Percentiles rank a stretch among this genome's conserved stretches.
These are phyloP conservation scores for Drosophila paramelanica DNA, from an alignment of 2,888 invertebrate species.

Conservation along the genomic window DNA sequence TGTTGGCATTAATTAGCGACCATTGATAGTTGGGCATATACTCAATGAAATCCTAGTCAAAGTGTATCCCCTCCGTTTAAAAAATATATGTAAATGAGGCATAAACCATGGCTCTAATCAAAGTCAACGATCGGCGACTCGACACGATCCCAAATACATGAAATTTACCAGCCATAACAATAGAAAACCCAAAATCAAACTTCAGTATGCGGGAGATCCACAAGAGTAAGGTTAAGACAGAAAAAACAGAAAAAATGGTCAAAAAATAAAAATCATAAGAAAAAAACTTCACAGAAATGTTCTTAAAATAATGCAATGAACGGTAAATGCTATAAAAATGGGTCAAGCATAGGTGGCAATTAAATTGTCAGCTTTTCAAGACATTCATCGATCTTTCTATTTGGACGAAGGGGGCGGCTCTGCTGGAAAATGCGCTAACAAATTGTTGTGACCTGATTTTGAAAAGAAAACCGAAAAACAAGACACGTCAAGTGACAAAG, in stretches of 20 bases:
- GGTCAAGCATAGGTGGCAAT: slow-evolving; percentile 64
- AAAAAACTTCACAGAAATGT: slow-evolving; percentile 11
- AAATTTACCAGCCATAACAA: slow-evolving; percentile 28
- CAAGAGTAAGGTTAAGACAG: not conserved
- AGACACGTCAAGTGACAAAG: slow-evolving; percentile 44
- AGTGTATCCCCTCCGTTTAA: slow-evolving; percentile 18
- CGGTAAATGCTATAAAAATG: slow-evolving; percentile 65
- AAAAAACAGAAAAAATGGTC: slow-evolving; percentile 7
- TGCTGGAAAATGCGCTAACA: slow-evolving; percentile 55
- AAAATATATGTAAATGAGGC: slow-evolving; percentile 51
- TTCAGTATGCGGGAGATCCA: slow-evolving; percentile 48
- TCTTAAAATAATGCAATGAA: slow-evolving; percentile 65
- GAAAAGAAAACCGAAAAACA: slow-evolving; percentile 18
- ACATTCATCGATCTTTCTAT: slow-evolving; percentile 56
- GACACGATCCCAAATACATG: slow-evolving; percentile 38
- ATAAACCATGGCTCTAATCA: slow-evolving; percentile 44
- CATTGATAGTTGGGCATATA: slow-evolving; percentile 47
- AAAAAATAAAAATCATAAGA: slow-evolving; percentile 11
- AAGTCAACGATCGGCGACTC: slow-evolving; percentile 49
- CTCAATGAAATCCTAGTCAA: slow-evolving; percentile 62
- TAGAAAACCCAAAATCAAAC: slow-evolving; percentile 27
- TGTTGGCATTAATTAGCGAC: slow-evolving; percentile 65
- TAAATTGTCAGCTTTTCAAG: slow-evolving; percentile 68
- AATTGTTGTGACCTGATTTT: slow-evolving; percentile 59
- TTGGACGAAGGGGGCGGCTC: slow-evolving; percentile 9